Percentiles rank a stretch among this genome's conserved stretches.
Evolutionary conservation across 2,888 invertebrate genomes (phyloP).

Genomic region (Lutraria lutraria): DNA sequence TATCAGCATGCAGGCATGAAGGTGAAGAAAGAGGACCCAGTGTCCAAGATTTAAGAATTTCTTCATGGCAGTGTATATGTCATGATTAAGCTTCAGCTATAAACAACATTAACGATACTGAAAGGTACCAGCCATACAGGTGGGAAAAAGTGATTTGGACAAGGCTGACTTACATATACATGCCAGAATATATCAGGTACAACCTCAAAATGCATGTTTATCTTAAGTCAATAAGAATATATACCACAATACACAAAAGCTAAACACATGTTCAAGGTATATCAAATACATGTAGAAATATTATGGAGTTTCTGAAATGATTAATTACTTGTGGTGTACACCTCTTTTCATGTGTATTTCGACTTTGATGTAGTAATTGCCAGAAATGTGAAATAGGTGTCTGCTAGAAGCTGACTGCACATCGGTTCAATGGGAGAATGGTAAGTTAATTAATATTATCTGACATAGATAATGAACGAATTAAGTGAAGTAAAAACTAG

Average conservation of each 20-base stretch:
- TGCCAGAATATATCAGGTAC: not conserved
- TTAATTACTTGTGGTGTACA: conserved; percentile 19
- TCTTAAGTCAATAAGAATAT: conserved; percentile 21
- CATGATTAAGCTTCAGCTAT: too few relatives aligned
- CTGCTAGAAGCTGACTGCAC: not conserved
- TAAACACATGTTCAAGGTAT: not conserved
- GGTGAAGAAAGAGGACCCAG: not conserved
- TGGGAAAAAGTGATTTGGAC: too few relatives aligned
- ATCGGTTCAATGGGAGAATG: not conserved
- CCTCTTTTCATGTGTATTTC: conserved; percentile 19
- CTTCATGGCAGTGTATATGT: too few relatives aligned
- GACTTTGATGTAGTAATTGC: conserved; percentile 25
- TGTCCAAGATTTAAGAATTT: too few relatives aligned
- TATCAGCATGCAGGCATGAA: not conserved
- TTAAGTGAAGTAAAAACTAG: not conserved
- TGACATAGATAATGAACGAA: not conserved
- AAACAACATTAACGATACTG: too few relatives aligned
- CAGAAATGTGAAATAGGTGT: conserved; percentile 19
- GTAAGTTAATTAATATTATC: not conserved
- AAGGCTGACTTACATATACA: not conserved
- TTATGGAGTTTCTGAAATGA: conserved; percentile 14
- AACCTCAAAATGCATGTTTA: not conserved
- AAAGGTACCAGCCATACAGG: too few relatives aligned
- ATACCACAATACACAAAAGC: not conserved
- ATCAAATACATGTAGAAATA: not conserved